These are phyloP conservation scores for Elaphurus davidianus DNA, from an alignment of 2,113 vertebrate species.

Conservation along the genomic window DNA sequence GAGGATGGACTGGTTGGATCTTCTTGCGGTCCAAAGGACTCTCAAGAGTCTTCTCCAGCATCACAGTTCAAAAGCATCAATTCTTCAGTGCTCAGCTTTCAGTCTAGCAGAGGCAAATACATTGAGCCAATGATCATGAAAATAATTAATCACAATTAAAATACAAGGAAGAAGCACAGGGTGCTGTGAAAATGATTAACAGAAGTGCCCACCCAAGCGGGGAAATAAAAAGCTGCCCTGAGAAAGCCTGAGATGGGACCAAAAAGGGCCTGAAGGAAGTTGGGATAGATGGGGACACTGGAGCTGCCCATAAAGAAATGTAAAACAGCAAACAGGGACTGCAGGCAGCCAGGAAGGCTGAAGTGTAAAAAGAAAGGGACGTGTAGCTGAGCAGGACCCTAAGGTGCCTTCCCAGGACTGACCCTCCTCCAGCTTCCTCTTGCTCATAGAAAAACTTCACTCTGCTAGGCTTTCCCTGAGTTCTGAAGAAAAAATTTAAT, in stretches of 20 bases:
- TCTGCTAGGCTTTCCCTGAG: background rate
- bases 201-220: accelerated
- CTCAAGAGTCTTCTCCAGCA: background rate
- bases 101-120: background rate
- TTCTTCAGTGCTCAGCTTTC: background rate
- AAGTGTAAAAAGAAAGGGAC: background rate
- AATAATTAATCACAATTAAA: background rate
- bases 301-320: accelerated
- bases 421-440: background rate
- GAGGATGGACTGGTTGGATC: background rate
- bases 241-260: background rate
- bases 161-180: background rate
- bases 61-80: background rate
- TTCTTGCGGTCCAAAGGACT: background rate
- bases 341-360: background rate
- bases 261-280: accelerated
- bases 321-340: accelerated
- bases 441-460: background rate
- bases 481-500: background rate
- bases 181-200: too few relatives aligned
- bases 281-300: accelerated
- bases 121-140: background rate
- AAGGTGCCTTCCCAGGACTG: background rate
- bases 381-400: background rate
- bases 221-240: too few relatives aligned